Percentiles rank a stretch among this genome's conserved stretches.
Evolutionary conservation across 2,888 invertebrate genomes (phyloP).

Genomic region (Harpagoxenus sublaevis): DNA sequence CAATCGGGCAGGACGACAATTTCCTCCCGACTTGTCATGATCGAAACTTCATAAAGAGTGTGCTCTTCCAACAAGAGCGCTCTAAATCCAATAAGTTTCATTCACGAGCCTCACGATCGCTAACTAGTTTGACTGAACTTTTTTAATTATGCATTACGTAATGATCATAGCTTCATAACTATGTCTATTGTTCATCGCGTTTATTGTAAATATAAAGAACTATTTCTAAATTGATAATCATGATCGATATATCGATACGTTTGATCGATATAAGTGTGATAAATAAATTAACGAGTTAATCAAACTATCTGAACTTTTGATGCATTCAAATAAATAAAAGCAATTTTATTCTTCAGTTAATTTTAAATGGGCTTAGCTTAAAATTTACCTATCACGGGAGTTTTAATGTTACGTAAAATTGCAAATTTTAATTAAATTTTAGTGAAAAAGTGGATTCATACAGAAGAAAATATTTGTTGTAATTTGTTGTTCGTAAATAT

Average conservation of each 20-base stretch:
- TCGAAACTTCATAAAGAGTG: constrained; percentile 66
- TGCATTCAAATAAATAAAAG: background rate
- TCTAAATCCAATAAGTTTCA: constrained; percentile 45
- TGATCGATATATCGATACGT: background rate
- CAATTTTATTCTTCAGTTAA: background rate
- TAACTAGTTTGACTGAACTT: constrained; percentile 44
- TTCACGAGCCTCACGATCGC: constrained; percentile 31
- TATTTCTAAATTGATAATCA: constrained; percentile 19
- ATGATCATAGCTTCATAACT: constrained; percentile 54
- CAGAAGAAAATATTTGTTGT: background rate
- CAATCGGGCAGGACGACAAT: constrained; percentile 76
- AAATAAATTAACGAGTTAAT: background rate
- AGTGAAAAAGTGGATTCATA: background rate
- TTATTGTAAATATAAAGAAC: constrained; percentile 4
- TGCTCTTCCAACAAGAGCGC: constrained; percentile 25
- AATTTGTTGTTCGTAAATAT: constrained; percentile 15
- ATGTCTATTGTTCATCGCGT: constrained; percentile 41
- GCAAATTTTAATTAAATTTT: background rate
- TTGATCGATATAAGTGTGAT: background rate
- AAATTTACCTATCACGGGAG: background rate
- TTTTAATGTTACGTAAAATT: background rate
- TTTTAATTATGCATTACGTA: constrained; percentile 39
- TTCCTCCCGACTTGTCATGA: constrained; percentile 70
- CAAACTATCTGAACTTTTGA: background rate
- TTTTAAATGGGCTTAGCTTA: background rate